These are phyloP conservation scores for Cydia fagiglandana DNA, from an alignment of 1,140 invertebrate genomes.

Conservation along the genomic window DNA sequence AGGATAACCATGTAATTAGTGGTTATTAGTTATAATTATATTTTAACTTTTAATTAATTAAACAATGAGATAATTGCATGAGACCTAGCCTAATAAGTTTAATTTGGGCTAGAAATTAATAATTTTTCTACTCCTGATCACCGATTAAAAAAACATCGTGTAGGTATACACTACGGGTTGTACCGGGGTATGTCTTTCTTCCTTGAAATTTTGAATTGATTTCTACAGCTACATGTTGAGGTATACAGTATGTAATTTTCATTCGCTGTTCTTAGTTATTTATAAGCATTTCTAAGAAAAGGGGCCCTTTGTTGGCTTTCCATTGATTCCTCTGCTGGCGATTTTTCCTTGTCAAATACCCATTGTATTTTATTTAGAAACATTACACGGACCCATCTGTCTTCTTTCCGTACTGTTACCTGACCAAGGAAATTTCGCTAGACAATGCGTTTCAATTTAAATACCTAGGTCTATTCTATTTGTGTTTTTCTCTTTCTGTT, in stretches of 20 bases:
- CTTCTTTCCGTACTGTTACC: neutral
- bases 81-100: no score
- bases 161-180: no score
- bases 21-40: no score
- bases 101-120: no score
- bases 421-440: slow-evolving; percentile 2
- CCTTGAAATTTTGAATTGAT: no score
- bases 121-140: no score
- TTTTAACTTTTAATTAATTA: no score
- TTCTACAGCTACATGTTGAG: no score
- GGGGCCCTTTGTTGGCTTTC: slow-evolving; percentile 18
- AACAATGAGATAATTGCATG: no score
- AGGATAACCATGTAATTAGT: no score
- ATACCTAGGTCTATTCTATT: neutral
- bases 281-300: slow-evolving; percentile 21
- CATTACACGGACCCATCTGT: slow-evolving; percentile 20
- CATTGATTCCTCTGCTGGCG: slow-evolving; percentile 7
- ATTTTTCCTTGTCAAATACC: slow-evolving; percentile 30
- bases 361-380: slow-evolving; percentile 26
- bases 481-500: neutral
- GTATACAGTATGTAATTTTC: slow-evolving; percentile 8
- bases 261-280: slow-evolving; percentile 9
- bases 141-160: no score
- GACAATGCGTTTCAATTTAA: neutral
- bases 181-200: no score